These are phyloP conservation scores for Saccopteryx bilineata DNA, from an alignment of 2,113 vertebrate genomes.

Conservation along the genomic window DNA sequence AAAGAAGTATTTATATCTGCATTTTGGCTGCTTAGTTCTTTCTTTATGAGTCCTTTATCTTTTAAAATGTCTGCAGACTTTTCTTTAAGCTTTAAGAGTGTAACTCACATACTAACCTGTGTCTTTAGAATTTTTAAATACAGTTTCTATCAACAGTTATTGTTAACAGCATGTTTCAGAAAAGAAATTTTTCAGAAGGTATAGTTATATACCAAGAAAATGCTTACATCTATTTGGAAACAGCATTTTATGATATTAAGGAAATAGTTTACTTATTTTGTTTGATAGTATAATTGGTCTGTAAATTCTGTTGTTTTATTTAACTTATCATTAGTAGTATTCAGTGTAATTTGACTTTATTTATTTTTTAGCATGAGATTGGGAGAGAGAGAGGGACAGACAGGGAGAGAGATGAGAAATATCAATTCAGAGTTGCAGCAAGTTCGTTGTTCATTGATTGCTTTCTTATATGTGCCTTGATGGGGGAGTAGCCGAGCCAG, in stretches of 20 bases:
- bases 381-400: too few relatives aligned
- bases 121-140: slow-evolving; percentile 65
- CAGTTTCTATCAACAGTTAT: slow-evolving; percentile 17
- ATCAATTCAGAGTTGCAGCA: too few relatives aligned
- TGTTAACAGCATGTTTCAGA: slow-evolving; percentile 35
- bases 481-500: too few relatives aligned
- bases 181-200: background rate
- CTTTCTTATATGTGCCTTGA: too few relatives aligned
- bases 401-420: too few relatives aligned
- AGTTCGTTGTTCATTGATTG: too few relatives aligned
- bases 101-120: slow-evolving; percentile 15
- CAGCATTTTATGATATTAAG: slow-evolving; percentile 46
- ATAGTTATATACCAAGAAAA: slow-evolving; percentile 25
- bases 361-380: too few relatives aligned
- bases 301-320: slow-evolving; percentile 28
- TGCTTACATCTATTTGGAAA: slow-evolving; percentile 27
- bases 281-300: slow-evolving; percentile 65
- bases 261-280: slow-evolving; percentile 38
- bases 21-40: slow-evolving; percentile 47
- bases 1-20: background rate
- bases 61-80: slow-evolving; percentile 9
- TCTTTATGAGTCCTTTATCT: background rate
- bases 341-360: slow-evolving; percentile 35
- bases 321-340: slow-evolving; percentile 45
- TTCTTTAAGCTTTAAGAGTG: slow-evolving; percentile 30